Conservation (phyloP, 2,113 vertebrate species). For the Sus scrofa region DNA sequence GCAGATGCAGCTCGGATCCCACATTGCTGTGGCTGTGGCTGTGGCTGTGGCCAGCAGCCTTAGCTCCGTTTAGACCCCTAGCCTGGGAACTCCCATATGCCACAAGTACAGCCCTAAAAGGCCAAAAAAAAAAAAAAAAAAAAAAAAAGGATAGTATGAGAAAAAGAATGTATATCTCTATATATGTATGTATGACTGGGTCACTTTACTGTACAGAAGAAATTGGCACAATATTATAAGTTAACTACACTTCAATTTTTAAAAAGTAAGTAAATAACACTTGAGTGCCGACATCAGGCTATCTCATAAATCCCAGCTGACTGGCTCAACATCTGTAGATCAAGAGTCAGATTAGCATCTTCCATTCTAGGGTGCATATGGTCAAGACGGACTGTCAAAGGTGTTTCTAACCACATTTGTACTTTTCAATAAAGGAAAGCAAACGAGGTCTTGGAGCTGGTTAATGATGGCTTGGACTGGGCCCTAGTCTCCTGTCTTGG, state of each 20-base stretch:
- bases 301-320: not conserved
- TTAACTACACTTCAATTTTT: not conserved
- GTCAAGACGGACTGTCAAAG: not conserved
- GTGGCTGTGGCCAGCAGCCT: too few species aligned
- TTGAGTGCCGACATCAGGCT: not conserved
- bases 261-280: conserved; percentile 24
- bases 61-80: too few species aligned
- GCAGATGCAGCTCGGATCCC: too few species aligned
- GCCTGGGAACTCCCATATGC: too few species aligned
- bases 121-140: too few species aligned
- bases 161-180: too few species aligned
- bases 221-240: too few species aligned
- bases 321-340: not conserved
- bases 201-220: too few species aligned
- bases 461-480: not conserved
- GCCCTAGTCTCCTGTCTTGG: not conserved
- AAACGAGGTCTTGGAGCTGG: not conserved
- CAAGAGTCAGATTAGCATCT: not conserved
- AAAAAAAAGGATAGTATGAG: too few species aligned
- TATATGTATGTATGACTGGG: too few species aligned
- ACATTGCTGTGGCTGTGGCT: too few species aligned
- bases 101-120: too few species aligned
- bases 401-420: not conserved
- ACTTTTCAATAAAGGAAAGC: not conserved
- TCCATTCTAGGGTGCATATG: not conserved